Percentiles rank a stretch among this genome's conserved stretches.
These are phyloP conservation scores for Brevimyrus niger DNA, from an alignment of 2,113 vertebrate species.

Conservation along the genomic window DNA sequence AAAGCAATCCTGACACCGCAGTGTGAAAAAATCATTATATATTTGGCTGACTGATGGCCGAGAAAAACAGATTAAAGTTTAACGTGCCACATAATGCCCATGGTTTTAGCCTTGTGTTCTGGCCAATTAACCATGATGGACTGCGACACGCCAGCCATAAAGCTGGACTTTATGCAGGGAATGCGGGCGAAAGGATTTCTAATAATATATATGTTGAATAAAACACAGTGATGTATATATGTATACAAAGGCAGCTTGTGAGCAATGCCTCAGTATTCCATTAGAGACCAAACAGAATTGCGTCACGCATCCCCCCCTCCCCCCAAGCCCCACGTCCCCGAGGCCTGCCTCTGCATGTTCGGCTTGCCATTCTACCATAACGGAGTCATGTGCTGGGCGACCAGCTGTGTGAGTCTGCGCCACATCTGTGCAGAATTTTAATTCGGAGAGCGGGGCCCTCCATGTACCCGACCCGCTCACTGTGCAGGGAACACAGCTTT, in stretches of 20 bases:
- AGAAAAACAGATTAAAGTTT: conserved; percentile 20
- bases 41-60: conserved; percentile 7
- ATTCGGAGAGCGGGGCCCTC: background rate
- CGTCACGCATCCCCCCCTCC: background rate
- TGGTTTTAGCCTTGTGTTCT: background rate
- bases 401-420: background rate
- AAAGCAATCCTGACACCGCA: background rate
- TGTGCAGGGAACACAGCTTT: background rate
- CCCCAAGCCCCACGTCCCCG: background rate
- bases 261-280: background rate
- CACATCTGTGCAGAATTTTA: background rate
- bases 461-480: background rate
- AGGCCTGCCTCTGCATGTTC: background rate
- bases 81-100: background rate
- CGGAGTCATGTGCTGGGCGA: background rate
- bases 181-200: background rate
- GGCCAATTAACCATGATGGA: background rate
- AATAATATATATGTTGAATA: background rate
- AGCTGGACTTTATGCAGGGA: background rate
- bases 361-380: background rate
- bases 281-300: background rate
- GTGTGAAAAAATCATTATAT: conserved; percentile 9
- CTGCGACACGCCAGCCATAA: background rate
- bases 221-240: background rate
- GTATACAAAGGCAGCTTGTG: background rate